Evolutionary conservation across 2,888 invertebrate genomes (phyloP), one percentile per base, ranked within the genome.

Genomic region (Amiota minor): DNA sequence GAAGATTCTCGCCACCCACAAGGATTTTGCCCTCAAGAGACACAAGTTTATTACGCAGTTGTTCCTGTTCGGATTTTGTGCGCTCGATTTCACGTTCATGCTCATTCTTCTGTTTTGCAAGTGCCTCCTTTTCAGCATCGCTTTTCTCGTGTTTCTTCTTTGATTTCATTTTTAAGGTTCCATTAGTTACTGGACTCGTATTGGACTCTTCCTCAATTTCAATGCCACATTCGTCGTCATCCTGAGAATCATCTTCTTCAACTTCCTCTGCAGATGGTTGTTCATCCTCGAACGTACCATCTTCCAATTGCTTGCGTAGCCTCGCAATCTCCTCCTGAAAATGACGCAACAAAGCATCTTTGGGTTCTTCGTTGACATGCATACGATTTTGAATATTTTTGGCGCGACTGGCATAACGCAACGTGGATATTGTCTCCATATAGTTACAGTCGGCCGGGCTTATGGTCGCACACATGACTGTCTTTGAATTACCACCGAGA

Each of bases 311-410:
- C 80, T 94, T 94, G 80, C 95, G 94, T 65, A 99, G 91, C 72
- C 96, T 95, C 80, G 97, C 97, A 80, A 99, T 98, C 91, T 99
- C 98, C 84, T 96, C 94, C 90, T 99, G 98, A 91, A 98, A 99
- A 90, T 97, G 95, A 69, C 98, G 93, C 20, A 99, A 93, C 65
- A 99, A 90, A 0, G 99, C 98, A 90, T 98, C 98, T 81, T 99
- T 98, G 0, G 98, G 98, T 89, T 99, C 99, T 88, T 98, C 98
- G 90, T 99, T 99, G 76, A 99, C 95, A 85, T 95, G 95, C 74
- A 98, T 98, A 82, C 95, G 94, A 91, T 99, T 99, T 89, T 97
- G 96, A 78, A 99, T 99, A 88, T 96, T 98, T 91, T 99, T 99
- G 12, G 99, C 98, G 71, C 99, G 93, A 91, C 97, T 98, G 1